Evolutionary conservation across 2,888 invertebrate species (phyloP), one percentile per base, ranked within the genome.

Genomic region (Eupeodes latifasciatus): DNA sequence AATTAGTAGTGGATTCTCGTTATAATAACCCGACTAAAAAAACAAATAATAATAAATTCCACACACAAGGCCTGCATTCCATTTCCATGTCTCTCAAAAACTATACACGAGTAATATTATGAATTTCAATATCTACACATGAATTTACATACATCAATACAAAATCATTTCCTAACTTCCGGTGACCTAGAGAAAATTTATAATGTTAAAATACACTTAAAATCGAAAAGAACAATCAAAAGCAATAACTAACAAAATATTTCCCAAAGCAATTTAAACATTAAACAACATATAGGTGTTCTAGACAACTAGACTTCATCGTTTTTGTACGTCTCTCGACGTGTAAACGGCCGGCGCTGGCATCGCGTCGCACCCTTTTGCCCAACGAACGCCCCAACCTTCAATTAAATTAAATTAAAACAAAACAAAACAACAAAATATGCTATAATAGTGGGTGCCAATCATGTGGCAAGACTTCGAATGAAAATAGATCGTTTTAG

Each of bases 401-500:
- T 81, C 77, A 82, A 82, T 79, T 75, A 64, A 78, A 79, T 44
- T 55, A 44, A 69, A 55, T 40, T 11, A 6, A 44, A 69, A 34
- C 16, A 84, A 69, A 78, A 61, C 16, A 84, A 69, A 78, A 61
- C 76, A 44, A 64, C 44, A 64, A 47, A 66, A 64, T 64, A 59
- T 82, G 59, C 83, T 47, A 14, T 72, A 27, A 66, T 55, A 72
- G 75, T 80, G 83, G 79, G 72, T 87, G 86, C 86, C 86, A 87
- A 83, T 87, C 86, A 83, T 87, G 74, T 87, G 71, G 86, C 83
- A 87, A 87, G 76, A 87, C 72, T 76, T 83, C 71, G 53, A 79
- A 87, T 83, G 72, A 87, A 87, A 87, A 87, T 87, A 87, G 86
- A 87, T 87, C 86, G 83, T 80, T 87, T 79, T 75, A 66, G 53